phyloP scores from a whole-genome alignment of 2,113 vertebrate genomes.

The Grammatotria lemairii region DNA sequence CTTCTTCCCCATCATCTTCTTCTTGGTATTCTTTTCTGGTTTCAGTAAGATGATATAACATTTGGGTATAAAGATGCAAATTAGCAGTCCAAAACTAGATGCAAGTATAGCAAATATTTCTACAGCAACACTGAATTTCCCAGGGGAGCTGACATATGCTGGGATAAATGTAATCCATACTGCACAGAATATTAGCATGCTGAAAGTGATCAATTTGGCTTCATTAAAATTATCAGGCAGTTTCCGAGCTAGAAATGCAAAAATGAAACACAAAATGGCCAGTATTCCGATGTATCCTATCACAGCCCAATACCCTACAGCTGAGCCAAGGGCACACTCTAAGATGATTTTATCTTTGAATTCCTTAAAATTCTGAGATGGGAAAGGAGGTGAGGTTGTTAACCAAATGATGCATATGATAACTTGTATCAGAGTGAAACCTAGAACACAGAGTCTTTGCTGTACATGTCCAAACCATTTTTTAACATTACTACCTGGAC shows the following conservation, averaged over 20 bases:
- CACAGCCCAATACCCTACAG: slow-evolving; percentile 58
- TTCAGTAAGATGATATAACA: slow-evolving; percentile 67
- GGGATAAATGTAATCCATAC: slow-evolving; percentile 74
- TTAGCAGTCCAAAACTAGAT: slow-evolving; percentile 65
- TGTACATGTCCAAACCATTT: slow-evolving; percentile 60
- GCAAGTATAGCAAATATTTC: slow-evolving; percentile 75
- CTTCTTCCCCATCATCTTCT: slow-evolving; percentile 57
- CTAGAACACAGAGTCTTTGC: slow-evolving; percentile 58
- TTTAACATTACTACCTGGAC: slow-evolving; percentile 47
- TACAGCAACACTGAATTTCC: slow-evolving; percentile 71
- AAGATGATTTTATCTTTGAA: slow-evolving; percentile 52
- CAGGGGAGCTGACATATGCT: slow-evolving; percentile 71
- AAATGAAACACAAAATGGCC: slow-evolving; percentile 46
- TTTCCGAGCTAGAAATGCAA: neutral
- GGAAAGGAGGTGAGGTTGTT: slow-evolving; percentile 54
- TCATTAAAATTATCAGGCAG: slow-evolving; percentile 70
- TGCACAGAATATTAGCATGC: slow-evolving; percentile 73
- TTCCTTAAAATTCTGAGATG: neutral
- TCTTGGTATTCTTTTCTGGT: slow-evolving; percentile 67
- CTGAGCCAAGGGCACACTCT: slow-evolving; percentile 61
- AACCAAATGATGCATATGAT: slow-evolving; percentile 64
- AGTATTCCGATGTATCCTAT: slow-evolving; percentile 67
- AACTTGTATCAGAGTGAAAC: slow-evolving; percentile 60
- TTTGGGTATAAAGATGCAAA: slow-evolving; percentile 71
- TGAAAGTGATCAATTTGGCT: slow-evolving; percentile 73